Evolutionary conservation across 2,113 vertebrate species (phyloP).

Genomic region (Chaetops frenatus): DNA sequence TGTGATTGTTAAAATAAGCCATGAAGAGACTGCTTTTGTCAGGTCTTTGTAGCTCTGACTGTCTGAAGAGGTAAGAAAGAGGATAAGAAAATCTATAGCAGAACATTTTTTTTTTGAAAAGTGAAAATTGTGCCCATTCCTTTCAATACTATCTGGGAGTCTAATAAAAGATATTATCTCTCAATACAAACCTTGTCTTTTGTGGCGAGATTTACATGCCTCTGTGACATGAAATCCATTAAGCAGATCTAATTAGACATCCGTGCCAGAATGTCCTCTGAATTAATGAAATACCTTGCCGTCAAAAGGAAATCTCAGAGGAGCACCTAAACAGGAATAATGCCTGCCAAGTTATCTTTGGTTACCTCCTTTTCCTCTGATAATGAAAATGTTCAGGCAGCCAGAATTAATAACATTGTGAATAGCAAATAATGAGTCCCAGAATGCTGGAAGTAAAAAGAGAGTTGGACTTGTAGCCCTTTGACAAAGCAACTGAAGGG

Average conservation of each 20-base stretch:
- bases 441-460: neutral
- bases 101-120: neutral
- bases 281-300: slow-evolving; percentile 42
- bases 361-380: slow-evolving; percentile 41
- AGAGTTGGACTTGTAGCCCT: neutral
- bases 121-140: neutral
- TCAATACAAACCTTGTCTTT: slow-evolving; percentile 29
- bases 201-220: slow-evolving; percentile 22
- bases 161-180: slow-evolving; percentile 10
- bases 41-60: neutral
- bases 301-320: slow-evolving; percentile 23
- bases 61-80: neutral
- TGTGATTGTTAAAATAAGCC: neutral
- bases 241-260: slow-evolving; percentile 41
- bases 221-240: slow-evolving; percentile 41
- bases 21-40: neutral
- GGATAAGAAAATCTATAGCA: neutral
- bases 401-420: slow-evolving; percentile 5
- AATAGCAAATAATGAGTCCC: slow-evolving; percentile 26
- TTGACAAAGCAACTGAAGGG: neutral
- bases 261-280: neutral
- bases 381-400: slow-evolving; percentile 60
- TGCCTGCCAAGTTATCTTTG: slow-evolving; percentile 21
- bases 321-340: slow-evolving; percentile 25
- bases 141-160: neutral